Evolutionary conservation across 2,888 invertebrate species (phyloP).

Genomic region (Chymomyza procnemis): DNA sequence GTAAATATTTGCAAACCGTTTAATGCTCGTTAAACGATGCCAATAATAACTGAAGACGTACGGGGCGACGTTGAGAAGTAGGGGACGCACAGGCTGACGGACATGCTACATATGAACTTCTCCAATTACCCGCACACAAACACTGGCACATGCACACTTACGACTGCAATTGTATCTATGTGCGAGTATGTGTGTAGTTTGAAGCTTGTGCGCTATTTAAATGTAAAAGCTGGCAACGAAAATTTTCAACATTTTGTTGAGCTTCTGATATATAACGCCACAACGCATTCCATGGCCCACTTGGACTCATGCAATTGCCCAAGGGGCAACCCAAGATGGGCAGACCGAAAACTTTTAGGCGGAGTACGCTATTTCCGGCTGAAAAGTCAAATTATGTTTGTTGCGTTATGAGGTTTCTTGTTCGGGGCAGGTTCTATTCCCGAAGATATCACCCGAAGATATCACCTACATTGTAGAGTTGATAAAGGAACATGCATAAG

Average conservation of each 20-base stretch:
- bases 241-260: slow-evolving; percentile 10
- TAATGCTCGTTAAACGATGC: slow-evolving; percentile 60
- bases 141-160: slow-evolving; percentile 20
- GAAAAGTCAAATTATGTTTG: too few relatives aligned
- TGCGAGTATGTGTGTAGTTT: not conserved
- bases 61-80: not conserved
- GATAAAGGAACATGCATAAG: too few relatives aligned
- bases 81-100: not conserved
- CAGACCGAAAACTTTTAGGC: not conserved
- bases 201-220: slow-evolving; percentile 13
- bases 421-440: too few relatives aligned
- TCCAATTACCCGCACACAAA: slow-evolving; percentile 16
- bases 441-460: too few relatives aligned
- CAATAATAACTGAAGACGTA: slow-evolving; percentile 51
- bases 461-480: too few relatives aligned
- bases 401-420: too few relatives aligned
- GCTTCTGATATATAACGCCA: slow-evolving; percentile 1
- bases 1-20: slow-evolving; percentile 63
- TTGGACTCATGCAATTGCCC: not conserved
- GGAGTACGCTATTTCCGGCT: too few relatives aligned
- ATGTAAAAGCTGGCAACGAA: slow-evolving; percentile 12
- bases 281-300: not conserved
- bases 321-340: not conserved
- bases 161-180: slow-evolving; percentile 13
- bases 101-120: not conserved